Evolutionary conservation across 2,888 invertebrate genomes (phyloP), one percentile per base, ranked within the genome.

Genomic region (Netelia fuscicornis): DNA sequence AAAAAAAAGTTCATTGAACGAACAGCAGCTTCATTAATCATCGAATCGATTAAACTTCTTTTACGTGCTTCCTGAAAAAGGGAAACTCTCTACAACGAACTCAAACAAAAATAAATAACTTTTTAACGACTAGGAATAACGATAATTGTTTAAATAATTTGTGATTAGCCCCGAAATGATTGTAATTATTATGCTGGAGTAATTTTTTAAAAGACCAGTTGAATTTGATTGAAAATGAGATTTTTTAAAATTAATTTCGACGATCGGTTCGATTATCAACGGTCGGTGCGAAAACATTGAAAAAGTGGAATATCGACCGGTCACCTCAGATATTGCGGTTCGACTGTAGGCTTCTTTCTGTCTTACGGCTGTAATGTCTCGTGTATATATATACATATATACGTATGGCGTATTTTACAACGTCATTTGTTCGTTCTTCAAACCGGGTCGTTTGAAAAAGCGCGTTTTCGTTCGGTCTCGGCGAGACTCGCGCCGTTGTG

Each of bases 401-500:
- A 80, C 44, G 71, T 5, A 58, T 58, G 17, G 1, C 6, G 37
- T 37, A 20, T 78, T 56, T 74, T 74, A 64, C 42, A 56, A 56
- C 62, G 54, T 74, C 68, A 54, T 78, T 52, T 23, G 75, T 60
- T 79, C 37, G 72, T 56, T 74, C 37, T 25, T 23, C 23, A 70
- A 84, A 74, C 23, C 44, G 65, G 67, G 64, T 48, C 13, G 75
- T 81, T 58, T 71, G 37, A 64, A 54, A 62, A 64, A 62, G 20
- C 25, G 11, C 30, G 10, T 62, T 62, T 30, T 62, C 62, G 11
- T 10, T 62, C 60, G 23, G 23, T 62, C 62, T 56, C 70, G 81
- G 44, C 52, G 37, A 52, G 78, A 70, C 78, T 85, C 75, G 75
- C 78, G 65, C 58, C 64, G 60, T 78, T 64, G 67, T 75, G 74